Percentiles rank a stretch among this genome's conserved stretches.
These are phyloP conservation scores for Cassiopea andromeda DNA, from an alignment of 30 jellyfish, hydroid and myxozoan species.

Conservation along the genomic window DNA sequence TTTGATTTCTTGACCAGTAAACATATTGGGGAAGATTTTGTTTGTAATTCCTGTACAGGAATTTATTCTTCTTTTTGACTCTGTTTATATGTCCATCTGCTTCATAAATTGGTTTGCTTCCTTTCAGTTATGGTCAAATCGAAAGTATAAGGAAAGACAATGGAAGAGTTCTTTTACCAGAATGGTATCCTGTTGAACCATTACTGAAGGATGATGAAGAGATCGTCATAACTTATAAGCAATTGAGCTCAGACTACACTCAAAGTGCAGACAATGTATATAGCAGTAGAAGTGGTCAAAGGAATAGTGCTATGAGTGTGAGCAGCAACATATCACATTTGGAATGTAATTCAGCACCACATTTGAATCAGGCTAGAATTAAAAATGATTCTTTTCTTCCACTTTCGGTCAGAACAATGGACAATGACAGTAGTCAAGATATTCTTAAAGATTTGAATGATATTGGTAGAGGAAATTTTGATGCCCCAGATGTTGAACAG, in stretches of 20 bases:
- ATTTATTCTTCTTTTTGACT: not conserved
- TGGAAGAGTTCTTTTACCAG: slow-evolving; percentile 17
- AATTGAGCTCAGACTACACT: not conserved
- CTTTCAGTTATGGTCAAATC: not conserved
- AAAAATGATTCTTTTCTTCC: not conserved
- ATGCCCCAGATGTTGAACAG: not conserved
- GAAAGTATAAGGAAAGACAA: slow-evolving; percentile 22
- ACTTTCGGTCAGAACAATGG: not conserved
- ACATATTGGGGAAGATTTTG: no score
- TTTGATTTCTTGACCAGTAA: no score
- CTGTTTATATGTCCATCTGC: not conserved
- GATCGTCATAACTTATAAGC: slow-evolving; percentile 11
- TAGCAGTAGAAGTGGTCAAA: not conserved
- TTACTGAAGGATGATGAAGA: slow-evolving; percentile 29
- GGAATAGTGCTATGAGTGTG: not conserved
- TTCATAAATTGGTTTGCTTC: not conserved
- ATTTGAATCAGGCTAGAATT: not conserved
- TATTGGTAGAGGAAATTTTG: not conserved
- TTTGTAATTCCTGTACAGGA: no score
- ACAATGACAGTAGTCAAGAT: not conserved
- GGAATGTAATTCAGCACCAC: not conserved
- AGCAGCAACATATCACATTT: not conserved
- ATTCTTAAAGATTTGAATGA: not conserved
- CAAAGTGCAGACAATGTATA: not conserved
- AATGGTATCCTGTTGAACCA: slow-evolving; percentile 52